Percentiles rank a stretch among this genome's conserved stretches.
Conservation (phyloP, 2,888 invertebrate genomes). For the Panorpa germanica region DNA sequence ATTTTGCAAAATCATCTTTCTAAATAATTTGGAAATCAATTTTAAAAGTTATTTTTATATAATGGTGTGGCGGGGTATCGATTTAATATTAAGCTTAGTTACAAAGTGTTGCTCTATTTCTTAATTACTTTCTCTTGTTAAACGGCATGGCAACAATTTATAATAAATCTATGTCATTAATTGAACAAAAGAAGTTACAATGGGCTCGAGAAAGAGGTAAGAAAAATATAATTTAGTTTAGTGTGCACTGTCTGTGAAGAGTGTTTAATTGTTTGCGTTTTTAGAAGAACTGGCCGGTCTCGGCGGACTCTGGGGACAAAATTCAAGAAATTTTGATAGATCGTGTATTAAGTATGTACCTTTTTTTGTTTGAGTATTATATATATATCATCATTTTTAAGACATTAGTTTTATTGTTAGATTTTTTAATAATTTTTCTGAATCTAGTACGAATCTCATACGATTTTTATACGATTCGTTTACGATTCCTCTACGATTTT, state of each 20-base stretch:
- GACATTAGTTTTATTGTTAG: neutral
- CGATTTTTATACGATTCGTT: too few relatives aligned
- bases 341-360: slow-evolving; percentile 20
- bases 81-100: too few relatives aligned
- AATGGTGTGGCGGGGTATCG: too few relatives aligned
- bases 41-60: too few relatives aligned
- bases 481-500: too few relatives aligned
- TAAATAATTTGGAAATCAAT: too few relatives aligned
- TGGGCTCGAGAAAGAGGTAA: slow-evolving; percentile 87
- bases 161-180: slow-evolving; percentile 34
- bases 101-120: too few relatives aligned
- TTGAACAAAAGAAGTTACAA: slow-evolving; percentile 80
- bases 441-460: too few relatives aligned
- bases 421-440: too few relatives aligned
- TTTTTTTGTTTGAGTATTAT: neutral
- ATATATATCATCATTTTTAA: neutral
- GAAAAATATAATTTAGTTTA: slow-evolving; percentile 12
- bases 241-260: slow-evolving; percentile 5
- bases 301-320: slow-evolving; percentile 57
- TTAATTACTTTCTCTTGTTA: too few relatives aligned
- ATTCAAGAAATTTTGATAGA: slow-evolving; percentile 24
- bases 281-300: slow-evolving; percentile 67
- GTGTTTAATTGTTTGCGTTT: slow-evolving; percentile 16
- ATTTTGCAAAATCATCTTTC: too few relatives aligned
- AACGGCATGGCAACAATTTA: too few relatives aligned